These are phyloP conservation scores for Dasypus novemcinctus DNA, from an alignment of 2,113 vertebrate species.

Conservation along the genomic window DNA sequence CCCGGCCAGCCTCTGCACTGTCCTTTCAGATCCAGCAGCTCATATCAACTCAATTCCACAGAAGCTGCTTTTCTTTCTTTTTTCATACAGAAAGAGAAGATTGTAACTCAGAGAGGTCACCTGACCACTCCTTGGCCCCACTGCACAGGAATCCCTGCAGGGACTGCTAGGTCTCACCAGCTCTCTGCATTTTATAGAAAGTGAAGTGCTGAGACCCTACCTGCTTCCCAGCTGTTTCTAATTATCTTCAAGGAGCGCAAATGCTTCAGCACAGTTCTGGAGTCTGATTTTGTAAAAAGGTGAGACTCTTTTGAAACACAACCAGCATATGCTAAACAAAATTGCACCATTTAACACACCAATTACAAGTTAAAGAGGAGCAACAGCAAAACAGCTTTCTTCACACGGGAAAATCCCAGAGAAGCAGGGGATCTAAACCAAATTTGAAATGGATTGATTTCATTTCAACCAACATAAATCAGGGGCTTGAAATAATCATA, in stretches of 20 bases:
- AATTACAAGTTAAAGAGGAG: slow-evolving; percentile 32
- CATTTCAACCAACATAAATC: neutral
- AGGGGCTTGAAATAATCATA: neutral
- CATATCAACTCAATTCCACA: neutral
- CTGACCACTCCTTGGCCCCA: neutral
- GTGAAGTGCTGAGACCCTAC: neutral
- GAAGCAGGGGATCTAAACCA: neutral
- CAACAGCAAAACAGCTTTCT: neutral
- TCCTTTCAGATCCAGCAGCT: neutral
- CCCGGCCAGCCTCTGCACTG: neutral
- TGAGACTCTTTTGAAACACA: slow-evolving; percentile 62
- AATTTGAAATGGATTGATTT: slow-evolving; percentile 14
- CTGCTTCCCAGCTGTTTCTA: neutral
- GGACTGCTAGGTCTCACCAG: neutral
- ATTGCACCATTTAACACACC: neutral
- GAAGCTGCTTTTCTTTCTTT: neutral
- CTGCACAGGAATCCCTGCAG: neutral
- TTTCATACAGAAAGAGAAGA: neutral
- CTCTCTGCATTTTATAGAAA: neutral
- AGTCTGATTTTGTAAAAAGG: slow-evolving; percentile 29
- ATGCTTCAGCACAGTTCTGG: neutral
- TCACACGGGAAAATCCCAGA: neutral
- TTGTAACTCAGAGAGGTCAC: neutral
- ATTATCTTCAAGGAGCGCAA: slow-evolving; percentile 49
- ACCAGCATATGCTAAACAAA: neutral